Evolutionary conservation across 2,888 invertebrate species (phyloP).

Genomic region (Acleris emargana): DNA sequence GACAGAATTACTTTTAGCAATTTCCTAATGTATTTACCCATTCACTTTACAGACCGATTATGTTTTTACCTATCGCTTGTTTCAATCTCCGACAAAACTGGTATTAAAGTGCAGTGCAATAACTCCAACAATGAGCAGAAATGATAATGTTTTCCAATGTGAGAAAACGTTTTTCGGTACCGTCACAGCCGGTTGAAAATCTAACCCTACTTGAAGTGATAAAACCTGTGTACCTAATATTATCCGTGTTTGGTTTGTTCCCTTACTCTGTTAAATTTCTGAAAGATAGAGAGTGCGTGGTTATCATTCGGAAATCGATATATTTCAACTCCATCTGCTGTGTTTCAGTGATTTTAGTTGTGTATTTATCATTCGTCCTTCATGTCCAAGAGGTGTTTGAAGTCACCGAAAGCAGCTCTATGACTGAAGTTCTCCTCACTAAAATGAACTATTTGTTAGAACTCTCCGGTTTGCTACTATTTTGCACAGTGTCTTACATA

Average conservation of each 20-base stretch:
- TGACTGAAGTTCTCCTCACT: conserved; percentile 57
- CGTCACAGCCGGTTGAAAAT: background rate
- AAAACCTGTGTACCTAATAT: conserved; percentile 52
- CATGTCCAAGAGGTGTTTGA: conserved; percentile 55
- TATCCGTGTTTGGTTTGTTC: conserved; percentile 54
- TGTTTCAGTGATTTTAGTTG: conserved; percentile 48
- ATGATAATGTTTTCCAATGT: conserved; percentile 6
- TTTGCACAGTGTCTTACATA: conserved; percentile 55
- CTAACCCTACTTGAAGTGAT: conserved; percentile 39
- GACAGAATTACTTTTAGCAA: background rate
- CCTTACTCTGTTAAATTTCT: conserved; percentile 54
- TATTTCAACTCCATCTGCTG: conserved; percentile 61
- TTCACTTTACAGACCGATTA: background rate
- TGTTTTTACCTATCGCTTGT: conserved; percentile 14
- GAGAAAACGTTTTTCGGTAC: background rate
- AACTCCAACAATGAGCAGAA: background rate
- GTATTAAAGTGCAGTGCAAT: background rate
- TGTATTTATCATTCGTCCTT: conserved; percentile 52
- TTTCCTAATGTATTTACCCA: conserved; percentile 2
- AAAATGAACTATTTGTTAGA: conserved; percentile 67
- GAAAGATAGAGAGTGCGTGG: conserved; percentile 44
- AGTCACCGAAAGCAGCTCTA: conserved; percentile 46
- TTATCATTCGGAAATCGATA: conserved; percentile 55
- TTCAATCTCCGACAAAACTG: conserved; percentile 10
- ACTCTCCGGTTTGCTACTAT: conserved; percentile 47